These are phyloP conservation scores for Papilio glaucus DNA, from an alignment of 1,140 invertebrate species.

Conservation along the genomic window DNA sequence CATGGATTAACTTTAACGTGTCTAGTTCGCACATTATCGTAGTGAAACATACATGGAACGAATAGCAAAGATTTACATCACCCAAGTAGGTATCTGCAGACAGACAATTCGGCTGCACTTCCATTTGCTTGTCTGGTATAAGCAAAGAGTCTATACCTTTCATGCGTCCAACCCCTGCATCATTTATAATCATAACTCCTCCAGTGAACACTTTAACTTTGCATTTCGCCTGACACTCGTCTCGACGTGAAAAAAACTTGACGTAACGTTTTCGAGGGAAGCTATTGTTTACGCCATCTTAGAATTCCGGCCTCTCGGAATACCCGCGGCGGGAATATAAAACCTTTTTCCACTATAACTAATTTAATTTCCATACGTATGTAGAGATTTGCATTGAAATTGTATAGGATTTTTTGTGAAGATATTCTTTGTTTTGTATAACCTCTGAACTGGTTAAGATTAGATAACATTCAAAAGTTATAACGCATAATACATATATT, in stretches of 20 bases:
- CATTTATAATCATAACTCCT: slow-evolving; percentile 66
- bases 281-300: slow-evolving; percentile 50
- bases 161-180: slow-evolving; percentile 49
- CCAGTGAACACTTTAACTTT: slow-evolving; percentile 56
- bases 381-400: background rate
- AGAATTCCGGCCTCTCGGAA: slow-evolving; percentile 41
- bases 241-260: slow-evolving; percentile 51
- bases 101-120: slow-evolving; percentile 34
- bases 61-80: background rate
- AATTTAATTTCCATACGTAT: slow-evolving; percentile 18
- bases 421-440: background rate
- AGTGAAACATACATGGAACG: background rate
- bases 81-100: background rate
- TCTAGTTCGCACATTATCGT: background rate
- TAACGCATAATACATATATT: too few species aligned
- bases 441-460: too few species aligned
- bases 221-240: slow-evolving; percentile 50
- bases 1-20: too few species aligned
- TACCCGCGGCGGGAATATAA: background rate
- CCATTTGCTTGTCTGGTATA: slow-evolving; percentile 43
- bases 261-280: slow-evolving; percentile 52
- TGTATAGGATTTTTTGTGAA: background rate
- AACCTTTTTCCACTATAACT: slow-evolving; percentile 15
- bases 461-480: too few species aligned
- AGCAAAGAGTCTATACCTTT: slow-evolving; percentile 36